These are phyloP conservation scores for Sesia apiformis DNA, from an alignment of 2,888 invertebrate species.

Conservation along the genomic window DNA sequence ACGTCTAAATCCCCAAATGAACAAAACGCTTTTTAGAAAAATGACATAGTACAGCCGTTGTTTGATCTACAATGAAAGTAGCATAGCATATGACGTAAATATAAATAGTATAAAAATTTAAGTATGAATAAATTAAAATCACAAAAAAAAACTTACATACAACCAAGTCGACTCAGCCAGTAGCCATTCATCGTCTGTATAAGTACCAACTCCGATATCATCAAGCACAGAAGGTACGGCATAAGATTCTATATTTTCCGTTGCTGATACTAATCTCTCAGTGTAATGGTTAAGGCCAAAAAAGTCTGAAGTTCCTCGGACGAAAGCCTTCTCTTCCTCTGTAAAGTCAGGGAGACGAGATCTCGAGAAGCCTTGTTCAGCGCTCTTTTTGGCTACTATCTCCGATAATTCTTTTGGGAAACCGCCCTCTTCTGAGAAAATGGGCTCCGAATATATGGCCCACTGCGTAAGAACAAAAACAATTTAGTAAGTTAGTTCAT, in stretches of 20 bases:
- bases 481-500: not conserved
- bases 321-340: constrained; percentile 40
- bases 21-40: too few species aligned
- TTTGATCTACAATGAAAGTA: too few species aligned
- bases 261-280: constrained; percentile 1
- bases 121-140: too few species aligned
- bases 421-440: constrained; percentile 52
- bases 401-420: constrained; percentile 59
- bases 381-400: constrained; percentile 52
- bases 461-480: not conserved
- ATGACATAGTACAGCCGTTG: too few species aligned
- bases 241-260: not conserved
- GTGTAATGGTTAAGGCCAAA: constrained; percentile 5
- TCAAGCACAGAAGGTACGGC: constrained; percentile 1
- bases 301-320: constrained; percentile 26
- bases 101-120: too few species aligned
- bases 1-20: too few species aligned
- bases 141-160: too few species aligned
- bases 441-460: constrained; percentile 59
- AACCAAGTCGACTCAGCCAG: constrained; percentile 1
- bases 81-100: too few species aligned
- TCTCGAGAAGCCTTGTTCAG: constrained; percentile 48
- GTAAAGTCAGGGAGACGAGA: constrained; percentile 65
- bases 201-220: constrained; percentile 2
- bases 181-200: constrained; percentile 1